Conservation (phyloP, 2,113 vertebrate species). For the Macaca fascicularis region DNA sequence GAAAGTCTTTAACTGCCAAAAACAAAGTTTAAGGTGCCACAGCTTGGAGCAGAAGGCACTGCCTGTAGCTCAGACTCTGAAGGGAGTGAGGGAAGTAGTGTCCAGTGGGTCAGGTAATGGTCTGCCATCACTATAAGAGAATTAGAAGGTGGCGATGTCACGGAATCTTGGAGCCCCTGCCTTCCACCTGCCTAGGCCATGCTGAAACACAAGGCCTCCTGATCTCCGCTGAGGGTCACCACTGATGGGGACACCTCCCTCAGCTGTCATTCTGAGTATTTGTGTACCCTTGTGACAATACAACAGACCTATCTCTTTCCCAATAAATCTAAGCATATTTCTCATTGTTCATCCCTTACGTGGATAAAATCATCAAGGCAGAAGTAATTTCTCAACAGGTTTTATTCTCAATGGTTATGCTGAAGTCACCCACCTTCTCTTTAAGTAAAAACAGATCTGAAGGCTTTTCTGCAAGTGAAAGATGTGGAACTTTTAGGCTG, state of each 20-base stretch:
- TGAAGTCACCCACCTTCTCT: neutral
- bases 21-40: neutral
- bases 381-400: neutral
- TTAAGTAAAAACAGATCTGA: neutral
- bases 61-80: neutral
- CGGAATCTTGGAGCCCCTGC: neutral
- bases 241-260: neutral
- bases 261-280: neutral
- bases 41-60: neutral
- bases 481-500: neutral
- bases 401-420: neutral
- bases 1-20: neutral
- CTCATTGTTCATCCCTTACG: neutral
- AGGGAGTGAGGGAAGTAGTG: neutral
- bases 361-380: neutral
- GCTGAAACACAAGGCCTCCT: neutral
- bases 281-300: neutral
- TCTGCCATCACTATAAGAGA: neutral
- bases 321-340: too few species aligned
- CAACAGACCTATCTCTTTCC: neutral
- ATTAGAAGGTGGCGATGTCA: neutral
- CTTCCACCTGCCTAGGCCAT: neutral
- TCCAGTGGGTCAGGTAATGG: fast-evolving
- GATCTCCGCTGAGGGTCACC: neutral
- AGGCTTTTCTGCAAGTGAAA: neutral